These are phyloP conservation scores for Lucilia sericata DNA, from an alignment of 1,140 invertebrate genomes.

Conservation along the genomic window DNA sequence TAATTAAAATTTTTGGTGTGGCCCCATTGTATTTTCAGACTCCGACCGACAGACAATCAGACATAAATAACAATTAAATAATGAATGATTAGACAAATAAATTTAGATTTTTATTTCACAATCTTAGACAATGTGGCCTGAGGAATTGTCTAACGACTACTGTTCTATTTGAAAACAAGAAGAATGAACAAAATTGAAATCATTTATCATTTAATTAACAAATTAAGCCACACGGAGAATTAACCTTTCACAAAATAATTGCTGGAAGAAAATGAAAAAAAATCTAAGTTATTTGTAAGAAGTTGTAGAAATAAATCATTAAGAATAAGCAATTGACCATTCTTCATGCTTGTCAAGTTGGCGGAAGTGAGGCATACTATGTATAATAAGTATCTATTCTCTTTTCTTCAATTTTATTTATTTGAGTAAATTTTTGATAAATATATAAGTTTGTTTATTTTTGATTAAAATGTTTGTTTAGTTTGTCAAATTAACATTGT, in stretches of 20 bases:
- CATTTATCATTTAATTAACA: slow-evolving; percentile 6
- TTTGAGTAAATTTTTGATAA: not conserved
- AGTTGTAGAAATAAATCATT: not conserved
- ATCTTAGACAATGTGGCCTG: not conserved
- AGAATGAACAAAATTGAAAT: not conserved
- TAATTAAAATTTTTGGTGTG: no score
- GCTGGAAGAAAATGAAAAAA: not conserved
- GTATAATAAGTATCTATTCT: no score
- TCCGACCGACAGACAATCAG: not conserved
- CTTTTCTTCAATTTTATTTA: no score
- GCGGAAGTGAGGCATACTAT: not conserved
- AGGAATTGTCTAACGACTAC: not conserved
- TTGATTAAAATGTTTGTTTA: not conserved
- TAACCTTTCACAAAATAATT: not conserved
- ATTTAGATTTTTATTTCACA: not conserved
- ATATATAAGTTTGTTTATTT: not conserved
- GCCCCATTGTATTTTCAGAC: not conserved
- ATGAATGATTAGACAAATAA: not conserved
- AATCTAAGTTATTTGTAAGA: not conserved
- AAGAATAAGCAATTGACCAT: not conserved
- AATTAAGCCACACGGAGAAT: not conserved
- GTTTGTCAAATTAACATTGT: not conserved
- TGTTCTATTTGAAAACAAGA: not conserved
- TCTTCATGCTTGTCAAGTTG: not conserved
- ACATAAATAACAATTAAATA: slow-evolving; percentile 2